Base-by-base conservation (phyloP, 2,113 vertebrate genomes). In the Coptodon bakossiorum region DNA sequence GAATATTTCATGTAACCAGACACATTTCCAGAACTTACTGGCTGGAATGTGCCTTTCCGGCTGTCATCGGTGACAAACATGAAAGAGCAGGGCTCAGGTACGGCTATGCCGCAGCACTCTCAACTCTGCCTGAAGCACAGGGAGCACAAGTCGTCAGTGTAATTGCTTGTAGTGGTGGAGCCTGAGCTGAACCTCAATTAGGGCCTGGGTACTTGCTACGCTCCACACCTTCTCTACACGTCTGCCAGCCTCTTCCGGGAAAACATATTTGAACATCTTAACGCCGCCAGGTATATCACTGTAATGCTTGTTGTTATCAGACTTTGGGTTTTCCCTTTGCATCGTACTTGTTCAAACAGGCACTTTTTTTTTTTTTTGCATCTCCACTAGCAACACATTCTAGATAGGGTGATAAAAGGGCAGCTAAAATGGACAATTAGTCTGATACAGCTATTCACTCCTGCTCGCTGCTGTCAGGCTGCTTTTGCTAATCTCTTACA, bases 1-100 rank as follows among this genome's bases (percentile, higher is more conserved):
- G 43, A 95, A 96, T 96, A 95, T 95, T 96, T 96, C 84, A 96
- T 95, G 52, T 87, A 81, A 66, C 90, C 92, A 94, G 93, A 94
- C 91, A 88, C 66, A 84, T 94, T 96, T 92, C 86, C 91, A 83
- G 86, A 90, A 87, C 81, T 78, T 40, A 52, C 36, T 78, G 90
- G 81, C 76, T 85, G 24, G 85, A 89, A 82, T 48, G 48, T 87
- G 68, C 79, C 93, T 87, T 89, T 88, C 86, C 50, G 19, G 79
- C 80, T 91, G 93, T 93, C 92, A 91, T 13, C 11, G 53, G 89
- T 89, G 92, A 89, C 88, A 88, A 88, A 94, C 91, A 94, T 95
- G 93, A 95, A 92, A 94, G 92, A 82, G 80, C 84, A 82, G 78
- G 87, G 89, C 76, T 92, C 78, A 73, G 93, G 87, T 89, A 91